Evolutionary conservation across 2,888 invertebrate genomes (phyloP).

Genomic region (Hartigia nigra): DNA sequence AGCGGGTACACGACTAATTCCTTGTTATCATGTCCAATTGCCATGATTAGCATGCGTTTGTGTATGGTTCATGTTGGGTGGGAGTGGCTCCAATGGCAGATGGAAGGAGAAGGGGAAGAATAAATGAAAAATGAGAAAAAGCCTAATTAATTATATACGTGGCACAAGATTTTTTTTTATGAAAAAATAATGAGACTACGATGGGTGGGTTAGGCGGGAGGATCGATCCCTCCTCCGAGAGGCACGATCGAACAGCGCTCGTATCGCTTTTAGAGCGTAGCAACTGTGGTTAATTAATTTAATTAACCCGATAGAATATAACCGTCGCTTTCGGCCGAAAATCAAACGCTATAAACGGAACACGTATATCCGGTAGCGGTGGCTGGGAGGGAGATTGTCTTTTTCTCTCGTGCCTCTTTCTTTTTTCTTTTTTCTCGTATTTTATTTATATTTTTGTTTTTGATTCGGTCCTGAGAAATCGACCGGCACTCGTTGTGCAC

Average conservation of each 20-base stretch:
- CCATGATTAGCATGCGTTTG: neutral
- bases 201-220: rapidly evolving
- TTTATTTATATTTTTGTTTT: too few species aligned
- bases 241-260: too few species aligned
- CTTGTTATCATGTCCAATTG: constrained; percentile 34
- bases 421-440: too few species aligned
- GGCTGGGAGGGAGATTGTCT: neutral
- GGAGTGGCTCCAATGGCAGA: too few species aligned
- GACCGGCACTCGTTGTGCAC: neutral
- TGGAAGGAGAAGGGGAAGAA: neutral
- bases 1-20: constrained; percentile 25
- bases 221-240: neutral
- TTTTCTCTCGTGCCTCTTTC: neutral
- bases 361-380: neutral
- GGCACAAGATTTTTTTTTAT: neutral
- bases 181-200: neutral
- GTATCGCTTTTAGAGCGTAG: neutral
- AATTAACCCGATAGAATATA: neutral
- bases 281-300: too few species aligned
- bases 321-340: neutral
- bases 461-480: neutral
- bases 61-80: neutral
- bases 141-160: neutral
- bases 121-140: neutral
- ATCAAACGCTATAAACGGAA: neutral